phyloP scores from a whole-genome alignment of 1,140 invertebrate species.

The Hylyphantes graminicola region DNA sequence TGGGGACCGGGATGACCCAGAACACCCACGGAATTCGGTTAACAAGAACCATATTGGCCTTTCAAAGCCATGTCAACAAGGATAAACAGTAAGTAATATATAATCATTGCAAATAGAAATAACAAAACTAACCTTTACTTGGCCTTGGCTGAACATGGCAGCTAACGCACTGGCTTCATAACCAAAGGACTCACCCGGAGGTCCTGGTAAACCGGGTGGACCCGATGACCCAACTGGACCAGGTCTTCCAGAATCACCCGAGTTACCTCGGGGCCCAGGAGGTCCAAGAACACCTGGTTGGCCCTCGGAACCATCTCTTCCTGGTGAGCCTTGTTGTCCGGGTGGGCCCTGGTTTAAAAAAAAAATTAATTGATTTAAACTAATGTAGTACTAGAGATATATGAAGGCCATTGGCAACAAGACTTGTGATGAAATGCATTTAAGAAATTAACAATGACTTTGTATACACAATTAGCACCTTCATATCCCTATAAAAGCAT shows the following conservation, averaged over 20 bases:
- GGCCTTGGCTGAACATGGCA: conserved; percentile 76
- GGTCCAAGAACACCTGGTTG: conserved; percentile 65
- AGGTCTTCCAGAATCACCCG: conserved; percentile 62
- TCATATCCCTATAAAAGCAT: too few species aligned
- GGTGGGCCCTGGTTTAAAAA: conserved; percentile 53
- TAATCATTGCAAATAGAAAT: too few species aligned
- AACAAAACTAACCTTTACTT: conserved; percentile 67
- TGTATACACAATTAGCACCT: too few species aligned
- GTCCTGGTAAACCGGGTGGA: conserved; percentile 75
- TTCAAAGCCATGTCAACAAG: too few species aligned
- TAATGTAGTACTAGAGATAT: too few species aligned
- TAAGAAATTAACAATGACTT: too few species aligned
- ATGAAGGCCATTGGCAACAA: too few species aligned
- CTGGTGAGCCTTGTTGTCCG: conserved; percentile 67
- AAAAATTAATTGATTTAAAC: too few species aligned
- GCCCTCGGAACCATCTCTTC: conserved; percentile 69
- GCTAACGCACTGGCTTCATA: conserved; percentile 81
- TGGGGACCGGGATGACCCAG: conserved; percentile 63
- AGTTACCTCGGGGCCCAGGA: conserved; percentile 63
- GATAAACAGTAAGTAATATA: too few species aligned
- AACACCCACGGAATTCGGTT: too few species aligned
- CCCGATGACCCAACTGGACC: conserved; percentile 75
- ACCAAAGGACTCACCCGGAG: conserved; percentile 74
- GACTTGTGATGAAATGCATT: too few species aligned
- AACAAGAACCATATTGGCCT: too few species aligned